Base-by-base conservation (phyloP, 2,797 vertebrate species). In the Gymnothorax javanicus region DNA sequence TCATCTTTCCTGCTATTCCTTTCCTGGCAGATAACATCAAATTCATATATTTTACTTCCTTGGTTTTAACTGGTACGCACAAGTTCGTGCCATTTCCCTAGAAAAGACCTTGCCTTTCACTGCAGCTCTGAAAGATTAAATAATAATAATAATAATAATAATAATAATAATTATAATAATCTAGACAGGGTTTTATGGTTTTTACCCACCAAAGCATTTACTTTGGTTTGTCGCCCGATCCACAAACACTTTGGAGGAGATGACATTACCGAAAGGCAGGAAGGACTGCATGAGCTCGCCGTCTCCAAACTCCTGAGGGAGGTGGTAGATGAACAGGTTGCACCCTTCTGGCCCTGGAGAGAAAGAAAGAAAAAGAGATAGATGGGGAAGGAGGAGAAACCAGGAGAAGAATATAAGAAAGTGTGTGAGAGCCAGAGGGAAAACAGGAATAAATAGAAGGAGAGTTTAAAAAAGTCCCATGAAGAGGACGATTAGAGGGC, bases 201-300 rank as follows among this genome's bases (percentile, higher is more conserved):
- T 79, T 79, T 79, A 79, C 75, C 75, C 75, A 79, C 75, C 75
- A 79, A 79, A 79, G 75, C 75, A 79, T 96, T 96, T 96, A 96
- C 96, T 97, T 96, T 97, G 96, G 96, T 97, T 97, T 96, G 96
- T 97, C 96, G 96, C 96, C 95, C 96, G 95, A 96, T 97, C 96
- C 96, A 97, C 96, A 96, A 97, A 97, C 96, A 97, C 96, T 96
- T 97, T 97, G 95, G 96, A 97, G 95, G 96, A 97, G 96, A 97
- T 97, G 96, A 97, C 96, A 96, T 96, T 97, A 96, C 96, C 96
- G 95, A 97, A 97, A 95, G 96, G 96, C 94, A 97, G 96, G 95
- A 97, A 97, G 96, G 97, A 97, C 95, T 97, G 96, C 96, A 96
- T 97, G 94, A 97, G 96, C 94, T 97, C 96, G 94, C 95, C 95